Evolutionary conservation across 92 coral and sea anemone species (phyloP).

Genomic region (Palythoa grandis): DNA sequence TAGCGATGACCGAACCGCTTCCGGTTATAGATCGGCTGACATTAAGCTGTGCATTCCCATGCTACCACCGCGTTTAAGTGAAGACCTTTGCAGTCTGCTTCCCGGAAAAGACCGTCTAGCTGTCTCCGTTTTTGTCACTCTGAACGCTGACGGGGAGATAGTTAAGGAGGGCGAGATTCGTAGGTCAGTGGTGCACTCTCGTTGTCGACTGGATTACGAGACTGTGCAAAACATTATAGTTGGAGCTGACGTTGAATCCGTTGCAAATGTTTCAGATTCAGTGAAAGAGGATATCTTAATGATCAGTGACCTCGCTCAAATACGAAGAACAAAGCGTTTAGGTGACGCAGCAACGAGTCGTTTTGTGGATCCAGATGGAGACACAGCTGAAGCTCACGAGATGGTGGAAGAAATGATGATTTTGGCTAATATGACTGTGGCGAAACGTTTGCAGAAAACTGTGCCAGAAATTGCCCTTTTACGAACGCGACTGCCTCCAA

Average conservation of each 20-base stretch:
- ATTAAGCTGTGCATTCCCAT: constrained; percentile 57
- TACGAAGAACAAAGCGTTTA: constrained; percentile 55
- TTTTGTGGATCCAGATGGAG: constrained; percentile 43
- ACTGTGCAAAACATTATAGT: constrained; percentile 65
- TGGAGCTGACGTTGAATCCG: constrained; percentile 1
- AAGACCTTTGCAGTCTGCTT: constrained; percentile 67
- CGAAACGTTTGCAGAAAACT: constrained; percentile 45
- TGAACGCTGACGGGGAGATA: constrained; percentile 48
- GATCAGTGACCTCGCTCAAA: constrained; percentile 51
- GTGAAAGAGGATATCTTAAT: constrained; percentile 36
- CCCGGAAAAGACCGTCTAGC: constrained; percentile 64
- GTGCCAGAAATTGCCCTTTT: constrained; percentile 54
- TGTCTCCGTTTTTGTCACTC: constrained; percentile 51
- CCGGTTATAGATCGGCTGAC: background rate
- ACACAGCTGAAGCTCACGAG: constrained; percentile 61
- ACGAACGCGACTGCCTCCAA: constrained; percentile 72
- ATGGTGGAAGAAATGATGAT: constrained; percentile 82
- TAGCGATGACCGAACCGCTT: background rate
- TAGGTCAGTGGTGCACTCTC: constrained; percentile 62
- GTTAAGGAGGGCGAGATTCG: constrained; percentile 41
- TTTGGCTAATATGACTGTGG: constrained; percentile 65
- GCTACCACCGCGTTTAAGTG: constrained; percentile 74
- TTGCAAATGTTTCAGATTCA: constrained; percentile 14
- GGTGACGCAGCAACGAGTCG: constrained; percentile 59
- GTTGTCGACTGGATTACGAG: constrained; percentile 58